Evolutionary conservation across 2,113 vertebrate genomes (phyloP), one percentile per base, ranked within the genome.

Genomic region (Eudyptes chrysolophus): DNA sequence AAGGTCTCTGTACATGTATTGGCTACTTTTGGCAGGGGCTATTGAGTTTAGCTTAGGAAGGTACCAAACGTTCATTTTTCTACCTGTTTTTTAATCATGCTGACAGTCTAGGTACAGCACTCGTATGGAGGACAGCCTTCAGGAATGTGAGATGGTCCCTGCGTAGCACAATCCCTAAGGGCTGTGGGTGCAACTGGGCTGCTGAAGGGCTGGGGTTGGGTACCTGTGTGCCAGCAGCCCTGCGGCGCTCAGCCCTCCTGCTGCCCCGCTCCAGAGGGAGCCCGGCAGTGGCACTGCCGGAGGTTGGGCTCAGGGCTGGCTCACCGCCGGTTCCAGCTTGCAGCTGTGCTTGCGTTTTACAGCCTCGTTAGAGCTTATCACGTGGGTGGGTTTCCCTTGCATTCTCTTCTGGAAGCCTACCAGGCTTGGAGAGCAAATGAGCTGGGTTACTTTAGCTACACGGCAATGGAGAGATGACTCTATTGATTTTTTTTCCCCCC

Each of bases 401-500:
- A 0, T 36, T 68, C 38, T 46, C 54, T 70, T 38, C 79, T 78
- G 65, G 71, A 62, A 64, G 72, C 49, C 74, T 42, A 49, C 81
- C 17, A 42, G 66, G n/a, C 57, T 70, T 55, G 42, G 57, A 12
- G 64, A 70, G 42, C 49, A 27, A 78, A 42, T 10, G 42, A 25
- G 57, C 42, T n/a, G 51, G 57, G 42, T 42, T 78, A 42, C n/a
- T 49, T 72, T n/a, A 34, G 49, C 51, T 70, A 11, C 18, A 17
- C 2, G 0, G 27, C 13, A 11, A 32, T 18, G 58, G 60, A 75
- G 34, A 22, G 36, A 36, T 60, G 26, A 9, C 58, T 30, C 38
- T 19, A 0, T 54, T 62, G 34, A 26, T 22, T 9, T 18, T 18
- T 26, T 38, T 20, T 12, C 1, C 5, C 16, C 12, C 0, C 2